Evolutionary conservation across 2,113 vertebrate genomes (phyloP), one percentile per base, ranked within the genome.

Genomic region (Cyprinodon brontotheroides): DNA sequence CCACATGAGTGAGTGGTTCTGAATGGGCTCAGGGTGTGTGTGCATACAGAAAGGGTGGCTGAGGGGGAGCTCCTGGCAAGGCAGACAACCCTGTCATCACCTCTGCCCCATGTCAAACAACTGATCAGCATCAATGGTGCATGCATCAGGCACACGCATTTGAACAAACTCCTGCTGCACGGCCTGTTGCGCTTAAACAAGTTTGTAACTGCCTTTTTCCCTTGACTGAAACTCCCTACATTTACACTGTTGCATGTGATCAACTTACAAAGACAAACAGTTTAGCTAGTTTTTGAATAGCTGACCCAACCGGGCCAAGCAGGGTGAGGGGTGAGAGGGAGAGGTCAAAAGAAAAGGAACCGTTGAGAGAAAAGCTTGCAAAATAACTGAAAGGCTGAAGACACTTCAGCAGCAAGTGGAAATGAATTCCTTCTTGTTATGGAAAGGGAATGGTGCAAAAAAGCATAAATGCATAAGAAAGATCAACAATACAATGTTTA

Each of bases 1-100:
- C 86, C 93, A 93, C 93, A 94, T 90, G 92, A 94, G 91, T 93
- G 93, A 94, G 90, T 86, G 92, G 74, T 80, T 93, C 75, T 92
- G 83, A 92, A 94, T 92, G 79, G 74, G 73, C 68, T 68, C 72
- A 77, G 89, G 81, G 84, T 80, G 80, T 86, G 85, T 89, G 86
- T 91, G 88, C 89, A 73, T 87, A 85, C 71, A 83, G 86, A 88
- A 84, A 68, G 84, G 86, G 78, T 77, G 78, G 68, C 78, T 68
- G 40, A 17, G 67, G 79, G 86, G 80, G 80, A 75, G 78, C 77
- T 81, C 69, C 86, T 90, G 82, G 83, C 81, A 86, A 85, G 89
- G 90, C 89, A 93, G 91, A 91, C 75, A 85, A 92, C 87, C 89
- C 87, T 87, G 90, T 91, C 87, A 89, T 90, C 89, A 91, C 84